These are phyloP conservation scores for Brachionus manjavacas DNA, from an alignment of 1,140 invertebrate genomes.

Conservation along the genomic window DNA sequence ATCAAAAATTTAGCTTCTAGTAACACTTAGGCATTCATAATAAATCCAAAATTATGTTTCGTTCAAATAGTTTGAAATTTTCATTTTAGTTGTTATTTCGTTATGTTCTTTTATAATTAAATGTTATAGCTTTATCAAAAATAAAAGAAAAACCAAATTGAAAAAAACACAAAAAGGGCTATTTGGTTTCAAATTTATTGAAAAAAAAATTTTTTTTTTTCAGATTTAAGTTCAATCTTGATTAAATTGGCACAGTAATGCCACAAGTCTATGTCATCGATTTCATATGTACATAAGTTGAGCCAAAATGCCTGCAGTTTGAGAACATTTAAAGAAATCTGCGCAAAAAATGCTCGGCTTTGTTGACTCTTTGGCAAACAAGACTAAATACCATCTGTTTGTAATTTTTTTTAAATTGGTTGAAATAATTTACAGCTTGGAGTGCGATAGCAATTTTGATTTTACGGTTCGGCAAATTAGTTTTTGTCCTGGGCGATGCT, in stretches of 20 bases:
- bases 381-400: not conserved
- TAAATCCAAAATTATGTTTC: conserved; percentile 31
- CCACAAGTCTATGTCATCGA: not conserved
- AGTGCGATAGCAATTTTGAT: not conserved
- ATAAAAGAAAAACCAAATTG: not conserved
- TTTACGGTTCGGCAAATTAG: not conserved
- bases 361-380: not conserved
- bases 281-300: not conserved
- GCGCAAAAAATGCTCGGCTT: not conserved
- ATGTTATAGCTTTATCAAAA: not conserved
- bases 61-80: not conserved
- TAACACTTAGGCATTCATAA: conserved; percentile 26
- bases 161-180: not conserved
- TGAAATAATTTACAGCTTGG: not conserved
- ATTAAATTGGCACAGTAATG: not conserved
- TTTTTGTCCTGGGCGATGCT: not conserved
- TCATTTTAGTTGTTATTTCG: not conserved
- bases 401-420: not conserved
- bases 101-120: not conserved
- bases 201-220: not conserved
- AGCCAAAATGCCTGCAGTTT: not conserved
- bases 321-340: not conserved
- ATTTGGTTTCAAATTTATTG: not conserved
- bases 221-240: too few species aligned
- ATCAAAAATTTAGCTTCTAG: conserved; percentile 25